Percentiles rank a stretch among this genome's conserved stretches.
Conservation (phyloP, 2,797 vertebrate species). For the Macrochelys suwanniensis region DNA sequence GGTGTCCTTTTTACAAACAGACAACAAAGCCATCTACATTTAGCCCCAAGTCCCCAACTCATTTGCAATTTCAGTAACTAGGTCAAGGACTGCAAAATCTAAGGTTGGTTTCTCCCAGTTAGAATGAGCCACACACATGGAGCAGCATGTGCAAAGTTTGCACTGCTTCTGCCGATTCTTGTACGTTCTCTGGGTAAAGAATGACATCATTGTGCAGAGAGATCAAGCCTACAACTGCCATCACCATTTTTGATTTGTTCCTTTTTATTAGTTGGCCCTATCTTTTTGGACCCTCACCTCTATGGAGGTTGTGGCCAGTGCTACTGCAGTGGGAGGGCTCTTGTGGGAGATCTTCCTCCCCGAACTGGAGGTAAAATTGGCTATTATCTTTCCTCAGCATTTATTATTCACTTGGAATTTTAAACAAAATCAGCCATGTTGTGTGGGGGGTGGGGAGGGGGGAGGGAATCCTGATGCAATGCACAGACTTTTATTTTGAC, state of each 20-base stretch:
- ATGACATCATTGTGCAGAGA: fast-evolving
- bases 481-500: fast-evolving
- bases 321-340: not conserved
- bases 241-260: not conserved
- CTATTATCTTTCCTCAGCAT: not conserved
- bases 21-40: not conserved
- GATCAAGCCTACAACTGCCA: not conserved
- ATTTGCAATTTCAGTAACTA: not conserved
- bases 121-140: not conserved
- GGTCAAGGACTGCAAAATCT: not conserved
- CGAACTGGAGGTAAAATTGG: not conserved
- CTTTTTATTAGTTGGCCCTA: not conserved
- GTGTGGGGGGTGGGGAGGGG: too few relatives aligned
- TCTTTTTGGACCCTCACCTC: not conserved
- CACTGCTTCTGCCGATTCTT: not conserved
- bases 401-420: not conserved
- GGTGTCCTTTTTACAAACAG: not conserved
- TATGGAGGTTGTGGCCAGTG: not conserved
- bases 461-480: fast-evolving
- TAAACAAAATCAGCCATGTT: fast-evolving
- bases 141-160: not conserved
- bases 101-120: not conserved
- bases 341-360: not conserved
- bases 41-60: not conserved
- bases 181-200: not conserved